These are phyloP conservation scores for Stegastes partitus DNA, from an alignment of 2,113 vertebrate species.

Conservation along the genomic window DNA sequence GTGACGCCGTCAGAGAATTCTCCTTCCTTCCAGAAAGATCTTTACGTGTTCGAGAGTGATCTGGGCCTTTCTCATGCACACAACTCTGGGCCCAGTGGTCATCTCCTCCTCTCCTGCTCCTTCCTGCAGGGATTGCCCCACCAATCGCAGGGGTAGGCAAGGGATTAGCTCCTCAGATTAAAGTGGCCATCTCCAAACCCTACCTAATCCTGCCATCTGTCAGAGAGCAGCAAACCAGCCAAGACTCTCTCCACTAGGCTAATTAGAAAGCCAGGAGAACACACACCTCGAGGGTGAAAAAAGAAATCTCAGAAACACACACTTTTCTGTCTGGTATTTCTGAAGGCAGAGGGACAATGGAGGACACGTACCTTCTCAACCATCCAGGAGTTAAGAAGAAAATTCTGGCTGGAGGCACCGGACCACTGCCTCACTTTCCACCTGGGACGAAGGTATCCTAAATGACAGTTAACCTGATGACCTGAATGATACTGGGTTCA, in stretches of 20 bases:
- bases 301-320: slow-evolving; percentile 19
- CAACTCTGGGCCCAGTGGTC: slow-evolving; percentile 46
- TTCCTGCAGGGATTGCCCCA: slow-evolving; percentile 66
- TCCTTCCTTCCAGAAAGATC: slow-evolving; percentile 69
- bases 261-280: slow-evolving; percentile 61
- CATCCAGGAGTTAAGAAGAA: slow-evolving; percentile 89
- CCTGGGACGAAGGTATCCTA: slow-evolving; percentile 88
- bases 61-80: slow-evolving; percentile 38
- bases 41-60: slow-evolving; percentile 52
- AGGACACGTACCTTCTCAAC: slow-evolving; percentile 86
- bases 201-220: slow-evolving; percentile 87
- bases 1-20: slow-evolving; percentile 21
- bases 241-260: slow-evolving; percentile 62
- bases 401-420: slow-evolving; percentile 88
- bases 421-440: slow-evolving; percentile 86
- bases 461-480: slow-evolving; percentile 5
- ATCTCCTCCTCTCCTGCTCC: slow-evolving; percentile 38
- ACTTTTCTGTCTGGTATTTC: slow-evolving; percentile 4
- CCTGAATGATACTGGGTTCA: not conserved
- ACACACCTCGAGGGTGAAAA: slow-evolving; percentile 17
- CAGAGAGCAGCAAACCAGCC: slow-evolving; percentile 81
- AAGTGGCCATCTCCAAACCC: slow-evolving; percentile 79
- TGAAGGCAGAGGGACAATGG: slow-evolving; percentile 76
- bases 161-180: slow-evolving; percentile 85
- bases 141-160: slow-evolving; percentile 64